Evolutionary conservation across 2,888 invertebrate species (phyloP).

Genomic region (Myopa testacea): DNA sequence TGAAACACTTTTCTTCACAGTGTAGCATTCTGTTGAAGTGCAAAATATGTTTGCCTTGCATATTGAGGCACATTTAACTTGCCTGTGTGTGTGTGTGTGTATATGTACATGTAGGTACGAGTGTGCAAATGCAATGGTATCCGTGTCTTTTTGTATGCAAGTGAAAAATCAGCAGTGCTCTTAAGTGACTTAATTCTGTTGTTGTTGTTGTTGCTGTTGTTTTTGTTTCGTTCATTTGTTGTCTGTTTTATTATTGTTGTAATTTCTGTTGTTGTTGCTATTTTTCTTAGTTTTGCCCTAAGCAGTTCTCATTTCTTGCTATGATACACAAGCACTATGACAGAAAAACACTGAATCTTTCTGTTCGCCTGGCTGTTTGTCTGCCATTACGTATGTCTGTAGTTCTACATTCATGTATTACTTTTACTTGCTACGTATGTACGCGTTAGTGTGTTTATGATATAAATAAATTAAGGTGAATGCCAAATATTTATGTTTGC

Average conservation of each 20-base stretch:
- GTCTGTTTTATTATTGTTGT: constrained; percentile 10
- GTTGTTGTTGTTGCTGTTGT: constrained; percentile 24
- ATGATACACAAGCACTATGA: background rate
- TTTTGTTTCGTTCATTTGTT: background rate
- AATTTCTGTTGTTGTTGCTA: constrained; percentile 10
- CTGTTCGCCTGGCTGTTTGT: background rate
- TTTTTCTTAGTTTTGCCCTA: background rate
- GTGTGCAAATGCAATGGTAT: no score
- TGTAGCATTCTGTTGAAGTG: no score
- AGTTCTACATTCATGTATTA: background rate
- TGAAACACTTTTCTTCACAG: no score
- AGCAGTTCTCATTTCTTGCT: constrained; percentile 1
- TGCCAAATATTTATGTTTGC: background rate
- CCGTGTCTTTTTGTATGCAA: background rate
- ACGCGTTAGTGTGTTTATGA: background rate
- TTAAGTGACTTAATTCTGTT: constrained; percentile 47
- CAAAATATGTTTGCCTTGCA: no score
- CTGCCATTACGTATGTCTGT: background rate
- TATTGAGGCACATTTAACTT: no score
- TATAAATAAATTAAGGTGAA: constrained; percentile 5
- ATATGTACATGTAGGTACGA: no score
- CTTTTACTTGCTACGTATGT: background rate
- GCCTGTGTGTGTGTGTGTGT: no score
- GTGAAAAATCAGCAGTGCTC: constrained; percentile 14
- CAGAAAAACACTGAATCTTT: background rate